phyloP scores from a whole-genome alignment of 2,888 invertebrate genomes.

The Agapetus fuscipes region DNA sequence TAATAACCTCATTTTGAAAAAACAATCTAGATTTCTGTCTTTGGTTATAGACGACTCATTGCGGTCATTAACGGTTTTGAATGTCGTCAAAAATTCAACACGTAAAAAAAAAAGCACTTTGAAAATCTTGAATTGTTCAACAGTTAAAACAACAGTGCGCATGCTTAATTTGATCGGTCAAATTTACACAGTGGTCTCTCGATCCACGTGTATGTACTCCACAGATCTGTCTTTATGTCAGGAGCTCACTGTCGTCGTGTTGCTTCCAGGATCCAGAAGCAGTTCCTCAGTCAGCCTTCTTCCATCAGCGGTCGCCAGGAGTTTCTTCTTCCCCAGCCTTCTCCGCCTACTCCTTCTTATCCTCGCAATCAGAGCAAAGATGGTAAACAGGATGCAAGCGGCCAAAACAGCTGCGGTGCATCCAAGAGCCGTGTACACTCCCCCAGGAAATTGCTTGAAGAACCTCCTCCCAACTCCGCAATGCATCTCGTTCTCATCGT shows the following conservation, averaged over 20 bases:
- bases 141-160: too few relatives aligned
- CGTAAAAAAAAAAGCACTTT: too few relatives aligned
- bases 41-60: too few relatives aligned
- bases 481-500: conserved; percentile 61
- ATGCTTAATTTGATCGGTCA: neutral
- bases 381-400: conserved; percentile 46
- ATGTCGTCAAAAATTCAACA: too few relatives aligned
- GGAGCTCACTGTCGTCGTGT: conserved; percentile 54
- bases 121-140: too few relatives aligned
- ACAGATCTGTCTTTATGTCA: conserved; percentile 86
- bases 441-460: conserved; percentile 42
- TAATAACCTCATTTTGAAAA: too few relatives aligned
- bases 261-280: conserved; percentile 52
- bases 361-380: conserved; percentile 49
- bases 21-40: too few relatives aligned
- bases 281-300: conserved; percentile 61
- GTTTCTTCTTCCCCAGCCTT: conserved; percentile 42
- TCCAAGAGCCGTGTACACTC: conserved; percentile 43
- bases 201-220: conserved; percentile 88
- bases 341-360: conserved; percentile 44
- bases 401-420: conserved; percentile 50
- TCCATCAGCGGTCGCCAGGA: conserved; percentile 23
- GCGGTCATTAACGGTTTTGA: too few relatives aligned
- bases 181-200: conserved; percentile 81
- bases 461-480: conserved; percentile 49